Conservation (phyloP, 2,113 vertebrate species). For the Amblyornis subalaris region DNA sequence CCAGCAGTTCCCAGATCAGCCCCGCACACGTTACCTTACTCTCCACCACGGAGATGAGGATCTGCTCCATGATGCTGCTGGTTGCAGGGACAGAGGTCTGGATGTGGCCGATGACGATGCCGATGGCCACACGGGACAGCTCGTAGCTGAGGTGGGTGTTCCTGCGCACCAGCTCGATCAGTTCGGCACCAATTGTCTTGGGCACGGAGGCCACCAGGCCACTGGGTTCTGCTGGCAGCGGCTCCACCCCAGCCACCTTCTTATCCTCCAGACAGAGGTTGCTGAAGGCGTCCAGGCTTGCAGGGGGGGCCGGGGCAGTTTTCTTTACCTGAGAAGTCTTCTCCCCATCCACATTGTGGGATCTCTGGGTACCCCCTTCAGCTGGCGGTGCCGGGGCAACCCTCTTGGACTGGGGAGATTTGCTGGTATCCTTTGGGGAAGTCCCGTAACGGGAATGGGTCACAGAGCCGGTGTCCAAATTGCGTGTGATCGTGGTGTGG, state of each 20-base stretch:
- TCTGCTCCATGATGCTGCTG: slow-evolving; percentile 85
- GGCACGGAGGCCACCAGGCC: slow-evolving; percentile 66
- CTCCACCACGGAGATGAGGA: slow-evolving; percentile 91
- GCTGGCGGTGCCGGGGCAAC: slow-evolving; percentile 1
- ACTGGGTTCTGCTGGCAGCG: slow-evolving; percentile 42
- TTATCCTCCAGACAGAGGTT: slow-evolving; percentile 61
- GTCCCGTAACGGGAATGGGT: slow-evolving; percentile 4
- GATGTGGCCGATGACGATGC: slow-evolving; percentile 91
- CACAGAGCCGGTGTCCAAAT: slow-evolving; percentile 22
- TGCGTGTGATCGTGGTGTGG: slow-evolving; percentile 62
- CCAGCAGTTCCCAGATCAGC: not conserved
- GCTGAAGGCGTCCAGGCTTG: slow-evolving; percentile 57
- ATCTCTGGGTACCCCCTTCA: slow-evolving; percentile 17
- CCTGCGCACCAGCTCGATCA: slow-evolving; percentile 93
- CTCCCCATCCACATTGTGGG: slow-evolving; percentile 15
- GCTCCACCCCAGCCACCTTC: slow-evolving; percentile 53
- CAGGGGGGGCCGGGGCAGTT: not conserved
- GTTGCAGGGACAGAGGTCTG: slow-evolving; percentile 81
- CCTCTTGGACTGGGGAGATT: slow-evolving; percentile 55
- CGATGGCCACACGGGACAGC: slow-evolving; percentile 91
- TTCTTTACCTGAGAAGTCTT: slow-evolving; percentile 50
- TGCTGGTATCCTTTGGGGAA: slow-evolving; percentile 48
- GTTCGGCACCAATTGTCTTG: slow-evolving; percentile 85
- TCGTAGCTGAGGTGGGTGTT: slow-evolving; percentile 94
- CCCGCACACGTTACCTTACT: slow-evolving; percentile 79